phyloP scores from a whole-genome alignment of 2,888 invertebrate genomes.

The Campoplex nolae region DNA sequence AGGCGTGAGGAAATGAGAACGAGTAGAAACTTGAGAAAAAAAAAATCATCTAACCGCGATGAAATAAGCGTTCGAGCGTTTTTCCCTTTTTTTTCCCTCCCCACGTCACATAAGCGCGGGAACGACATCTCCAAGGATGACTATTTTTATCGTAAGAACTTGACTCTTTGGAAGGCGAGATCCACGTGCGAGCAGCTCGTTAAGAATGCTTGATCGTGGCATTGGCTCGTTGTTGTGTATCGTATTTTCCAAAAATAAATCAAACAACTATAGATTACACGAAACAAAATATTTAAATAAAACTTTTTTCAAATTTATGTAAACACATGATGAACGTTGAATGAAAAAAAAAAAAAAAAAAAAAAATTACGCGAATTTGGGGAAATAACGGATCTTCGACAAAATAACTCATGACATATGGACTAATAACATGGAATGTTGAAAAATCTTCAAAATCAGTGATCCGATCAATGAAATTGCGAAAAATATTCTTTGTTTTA shows the following conservation, averaged over 20 bases:
- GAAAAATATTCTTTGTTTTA: too few relatives aligned
- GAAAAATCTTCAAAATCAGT: too few relatives aligned
- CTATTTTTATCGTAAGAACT: conserved; percentile 56
- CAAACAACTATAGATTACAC: background rate
- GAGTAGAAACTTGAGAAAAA: background rate
- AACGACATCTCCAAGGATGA: conserved; percentile 37
- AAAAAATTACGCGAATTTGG: too few relatives aligned
- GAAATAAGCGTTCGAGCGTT: conserved; percentile 13
- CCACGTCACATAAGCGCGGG: conserved; percentile 7
- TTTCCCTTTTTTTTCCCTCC: conserved; percentile 3
- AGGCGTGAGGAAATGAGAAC: conserved; percentile 5
- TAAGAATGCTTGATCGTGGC: conserved; percentile 18
- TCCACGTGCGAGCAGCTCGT: conserved; percentile 36
- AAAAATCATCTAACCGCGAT: background rate
- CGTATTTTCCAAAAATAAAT: background rate
- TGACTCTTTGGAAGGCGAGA: conserved; percentile 24
- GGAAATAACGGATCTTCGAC: background rate
- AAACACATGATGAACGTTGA: too few relatives aligned
- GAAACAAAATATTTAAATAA: background rate
- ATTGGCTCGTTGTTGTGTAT: background rate
- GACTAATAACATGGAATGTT: too few relatives aligned
- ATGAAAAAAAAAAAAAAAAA: background rate
- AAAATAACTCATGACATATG: too few relatives aligned
- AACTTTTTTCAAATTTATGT: background rate
- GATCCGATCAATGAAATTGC: too few relatives aligned